phyloP scores from a whole-genome alignment of 92 coral and sea anemone species.

The Palythoa grandiflora region DNA sequence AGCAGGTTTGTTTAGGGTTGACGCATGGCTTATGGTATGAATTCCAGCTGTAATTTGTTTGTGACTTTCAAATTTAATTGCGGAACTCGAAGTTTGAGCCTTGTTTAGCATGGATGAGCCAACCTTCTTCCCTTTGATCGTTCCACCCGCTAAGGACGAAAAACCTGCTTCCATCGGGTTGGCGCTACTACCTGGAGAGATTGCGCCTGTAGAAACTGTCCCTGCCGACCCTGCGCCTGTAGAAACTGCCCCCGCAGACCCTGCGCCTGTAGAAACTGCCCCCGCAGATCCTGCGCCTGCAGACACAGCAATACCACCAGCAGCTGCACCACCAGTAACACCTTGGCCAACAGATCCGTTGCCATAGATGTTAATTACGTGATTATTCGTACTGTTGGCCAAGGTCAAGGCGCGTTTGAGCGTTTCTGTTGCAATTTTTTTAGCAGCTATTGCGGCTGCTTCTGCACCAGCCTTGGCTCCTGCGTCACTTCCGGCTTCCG shows the following conservation, averaged over 20 bases:
- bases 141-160: not conserved
- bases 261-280: not conserved
- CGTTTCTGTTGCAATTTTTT: conserved; percentile 51
- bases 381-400: conserved; percentile 20
- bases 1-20: not conserved
- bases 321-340: not conserved
- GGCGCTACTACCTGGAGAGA: not conserved
- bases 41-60: not conserved
- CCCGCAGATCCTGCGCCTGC: not conserved
- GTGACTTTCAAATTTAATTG: not conserved
- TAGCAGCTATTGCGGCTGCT: conserved; percentile 54
- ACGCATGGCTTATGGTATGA: not conserved
- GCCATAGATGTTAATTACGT: conserved; percentile 28
- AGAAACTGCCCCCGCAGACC: not conserved
- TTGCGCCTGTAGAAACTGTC: not conserved
- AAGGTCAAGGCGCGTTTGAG: conserved; percentile 52
- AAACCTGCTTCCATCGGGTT: not conserved
- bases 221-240: not conserved
- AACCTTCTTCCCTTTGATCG: not conserved
- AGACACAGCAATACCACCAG: not conserved
- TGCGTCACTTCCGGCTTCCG: conserved; percentile 51
- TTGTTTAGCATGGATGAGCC: not conserved
- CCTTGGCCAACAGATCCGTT: not conserved
- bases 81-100: not conserved
- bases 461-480: conserved; percentile 56